These are phyloP conservation scores for Tachuris rubrigastra DNA, from an alignment of 2,113 vertebrate species.

Conservation along the genomic window DNA sequence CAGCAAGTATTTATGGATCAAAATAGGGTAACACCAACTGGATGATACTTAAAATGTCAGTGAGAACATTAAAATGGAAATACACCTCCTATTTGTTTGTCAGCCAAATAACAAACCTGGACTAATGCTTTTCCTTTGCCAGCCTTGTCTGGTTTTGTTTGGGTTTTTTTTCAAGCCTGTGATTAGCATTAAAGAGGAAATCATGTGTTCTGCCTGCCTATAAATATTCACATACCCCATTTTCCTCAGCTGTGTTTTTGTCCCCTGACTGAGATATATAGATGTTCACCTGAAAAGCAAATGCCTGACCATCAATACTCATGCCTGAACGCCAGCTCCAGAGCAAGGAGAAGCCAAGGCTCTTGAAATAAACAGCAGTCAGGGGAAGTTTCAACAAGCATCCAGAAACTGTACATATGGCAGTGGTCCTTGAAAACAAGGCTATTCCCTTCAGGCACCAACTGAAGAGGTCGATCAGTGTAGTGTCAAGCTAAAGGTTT, in stretches of 20 bases:
- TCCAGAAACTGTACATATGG: background rate
- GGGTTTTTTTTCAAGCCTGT: background rate
- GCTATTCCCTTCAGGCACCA: background rate
- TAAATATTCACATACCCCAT: conserved; percentile 4
- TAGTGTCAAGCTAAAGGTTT: background rate
- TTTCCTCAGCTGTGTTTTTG: background rate
- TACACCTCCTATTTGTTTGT: conserved; percentile 23
- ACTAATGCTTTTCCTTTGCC: conserved; percentile 15
- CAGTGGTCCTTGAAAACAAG: background rate
- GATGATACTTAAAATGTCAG: conserved; percentile 24
- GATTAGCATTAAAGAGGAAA: conserved; percentile 33
- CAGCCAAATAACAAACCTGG: conserved; percentile 6
- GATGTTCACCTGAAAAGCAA: conserved; percentile 54
- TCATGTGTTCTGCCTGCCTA: conserved; percentile 19
- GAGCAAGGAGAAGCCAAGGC: conserved; percentile 13
- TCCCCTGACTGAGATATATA: conserved; percentile 12
- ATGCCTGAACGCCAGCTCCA: conserved; percentile 9
- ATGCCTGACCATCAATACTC: conserved; percentile 32
- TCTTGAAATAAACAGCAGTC: background rate
- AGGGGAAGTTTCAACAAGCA: background rate
- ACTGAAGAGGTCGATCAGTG: background rate
- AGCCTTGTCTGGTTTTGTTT: background rate
- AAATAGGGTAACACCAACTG: conserved; percentile 7
- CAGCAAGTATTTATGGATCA: conserved; percentile 45
- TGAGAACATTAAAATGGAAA: background rate